A percentile compares a stretch with the other conserved stretches of the same genome.
Conservation (phyloP, 2,888 invertebrate species). For the Hydraecia micacea region DNA sequence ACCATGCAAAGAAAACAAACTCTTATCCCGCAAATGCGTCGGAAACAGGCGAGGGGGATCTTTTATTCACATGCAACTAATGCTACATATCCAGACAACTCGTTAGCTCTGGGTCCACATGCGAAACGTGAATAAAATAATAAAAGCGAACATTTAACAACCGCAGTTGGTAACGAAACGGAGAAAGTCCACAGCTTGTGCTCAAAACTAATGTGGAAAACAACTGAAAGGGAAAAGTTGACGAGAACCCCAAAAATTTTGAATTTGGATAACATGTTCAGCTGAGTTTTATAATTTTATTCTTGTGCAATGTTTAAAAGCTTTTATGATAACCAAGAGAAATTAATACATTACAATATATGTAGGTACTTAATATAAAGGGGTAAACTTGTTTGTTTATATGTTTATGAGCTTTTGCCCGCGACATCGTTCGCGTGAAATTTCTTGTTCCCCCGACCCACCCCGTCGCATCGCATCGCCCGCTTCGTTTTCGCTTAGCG, state of each 20-base stretch:
- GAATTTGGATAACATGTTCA: slow-evolving; percentile 10
- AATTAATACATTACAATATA: neutral
- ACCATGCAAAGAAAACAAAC: slow-evolving; percentile 1
- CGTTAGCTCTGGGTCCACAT: slow-evolving; percentile 7
- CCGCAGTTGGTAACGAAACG: slow-evolving; percentile 1
- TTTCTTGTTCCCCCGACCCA: too few species aligned
- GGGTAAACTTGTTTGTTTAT: too few species aligned
- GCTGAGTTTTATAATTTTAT: slow-evolving; percentile 12
- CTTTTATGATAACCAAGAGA: neutral
- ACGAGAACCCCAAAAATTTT: slow-evolving; percentile 11
- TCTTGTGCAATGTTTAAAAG: neutral
- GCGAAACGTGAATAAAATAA: slow-evolving; percentile 38
- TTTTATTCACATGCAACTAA: slow-evolving; percentile 28
- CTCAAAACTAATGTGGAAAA: slow-evolving; percentile 43
- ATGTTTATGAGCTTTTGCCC: too few species aligned
- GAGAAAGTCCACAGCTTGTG: slow-evolving; percentile 38
- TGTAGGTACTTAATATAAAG: too few species aligned
- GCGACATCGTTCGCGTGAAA: too few species aligned
- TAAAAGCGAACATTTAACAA: slow-evolving; percentile 29
- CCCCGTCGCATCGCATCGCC: too few species aligned
- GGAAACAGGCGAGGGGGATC: neutral
- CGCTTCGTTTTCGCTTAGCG: too few species aligned
- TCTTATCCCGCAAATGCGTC: slow-evolving; percentile 1
- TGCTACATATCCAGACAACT: neutral
- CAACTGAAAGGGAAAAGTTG: slow-evolving; percentile 33